Base-by-base conservation (phyloP, 2,888 invertebrate genomes). In the Nymphalis c-album region DNA sequence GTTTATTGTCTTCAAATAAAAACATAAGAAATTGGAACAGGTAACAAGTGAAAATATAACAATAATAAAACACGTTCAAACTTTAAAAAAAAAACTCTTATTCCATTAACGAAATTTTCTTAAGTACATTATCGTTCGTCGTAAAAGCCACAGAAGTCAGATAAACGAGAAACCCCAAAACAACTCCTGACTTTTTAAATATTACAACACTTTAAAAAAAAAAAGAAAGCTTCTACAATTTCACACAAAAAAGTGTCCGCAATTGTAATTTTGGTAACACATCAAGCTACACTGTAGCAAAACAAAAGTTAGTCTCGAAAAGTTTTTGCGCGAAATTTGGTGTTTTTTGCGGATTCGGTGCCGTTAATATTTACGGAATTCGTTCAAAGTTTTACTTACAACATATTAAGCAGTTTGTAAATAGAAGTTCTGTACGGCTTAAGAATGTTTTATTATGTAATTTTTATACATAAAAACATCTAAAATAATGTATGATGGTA, bases 241-340 rank as follows among this genome's bases (percentile, higher is more conserved):
- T 55, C 26, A 55, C 53, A 55, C 26, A 22, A 53, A 53, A 31
- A 53, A 53, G 53, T 55, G 26, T 16, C 13, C 20, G 6, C 51
- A 26, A 31, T 31, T 55, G 53, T 55, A 55, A 55, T 31, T 55
- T 55, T 31, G 53, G 53, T 31, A 55, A 26, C 26, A 26, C 53
- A 31, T 55, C 31, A 31, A 55, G 17, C 53, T 31, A 31, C 13
- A 0, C 13, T 31, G 26, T 7, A 31, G 17, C 17, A n/a, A 55
- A 31, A 55, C 53, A 55, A 17, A 55, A 55, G 53, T 55, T 55
- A 55, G 26, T 55, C 26, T 55, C 53, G 53, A 6, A 31, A 55
- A 55, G 31, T 55, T 53, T 55, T 55, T n/a, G 17, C 31, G 2
- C 17, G 17, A 17, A 31, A 31, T 55, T 17, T 31, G n/a, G 26